Conservation (phyloP, 2,888 invertebrate genomes). For the Nemotelus nigrinus region DNA sequence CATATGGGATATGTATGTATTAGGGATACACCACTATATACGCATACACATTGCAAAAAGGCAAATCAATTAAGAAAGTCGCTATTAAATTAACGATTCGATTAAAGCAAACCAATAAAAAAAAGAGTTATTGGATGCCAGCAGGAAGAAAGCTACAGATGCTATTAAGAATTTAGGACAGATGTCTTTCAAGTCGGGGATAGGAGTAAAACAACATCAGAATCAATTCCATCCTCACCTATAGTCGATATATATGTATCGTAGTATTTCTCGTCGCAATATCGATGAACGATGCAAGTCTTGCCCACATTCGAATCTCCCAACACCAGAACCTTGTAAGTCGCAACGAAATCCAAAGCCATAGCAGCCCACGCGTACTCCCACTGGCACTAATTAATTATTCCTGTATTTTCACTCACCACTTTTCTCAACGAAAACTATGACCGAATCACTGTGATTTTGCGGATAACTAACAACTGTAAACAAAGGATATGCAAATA, state of each 20-base stretch:
- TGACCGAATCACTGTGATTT: neutral
- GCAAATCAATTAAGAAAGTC: too few species aligned
- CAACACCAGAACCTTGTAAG: conserved; percentile 86
- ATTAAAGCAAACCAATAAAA: too few species aligned
- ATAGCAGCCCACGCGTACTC: conserved; percentile 62
- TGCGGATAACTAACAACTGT: conserved; percentile 6
- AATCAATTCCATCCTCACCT: conserved; percentile 70
- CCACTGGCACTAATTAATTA: neutral
- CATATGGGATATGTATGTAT: too few species aligned
- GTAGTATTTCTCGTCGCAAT: conserved; percentile 89
- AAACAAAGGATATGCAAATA: conserved; percentile 20
- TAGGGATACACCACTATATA: too few species aligned
- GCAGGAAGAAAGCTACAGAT: neutral
- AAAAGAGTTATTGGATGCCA: neutral
- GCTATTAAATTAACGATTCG: too few species aligned
- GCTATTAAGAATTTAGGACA: conserved; percentile 15
- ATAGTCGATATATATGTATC: conserved; percentile 92
- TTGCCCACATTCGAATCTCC: conserved; percentile 92
- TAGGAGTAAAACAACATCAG: neutral
- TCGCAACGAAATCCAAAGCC: conserved; percentile 87
- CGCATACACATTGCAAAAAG: too few species aligned
- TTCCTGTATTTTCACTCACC: neutral
- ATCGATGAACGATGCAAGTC: conserved; percentile 89
- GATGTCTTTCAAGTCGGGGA: neutral
- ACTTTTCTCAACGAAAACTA: conserved; percentile 10